Base-by-base conservation (phyloP, 2,888 invertebrate genomes). In the Teinopalpus imperialis region DNA sequence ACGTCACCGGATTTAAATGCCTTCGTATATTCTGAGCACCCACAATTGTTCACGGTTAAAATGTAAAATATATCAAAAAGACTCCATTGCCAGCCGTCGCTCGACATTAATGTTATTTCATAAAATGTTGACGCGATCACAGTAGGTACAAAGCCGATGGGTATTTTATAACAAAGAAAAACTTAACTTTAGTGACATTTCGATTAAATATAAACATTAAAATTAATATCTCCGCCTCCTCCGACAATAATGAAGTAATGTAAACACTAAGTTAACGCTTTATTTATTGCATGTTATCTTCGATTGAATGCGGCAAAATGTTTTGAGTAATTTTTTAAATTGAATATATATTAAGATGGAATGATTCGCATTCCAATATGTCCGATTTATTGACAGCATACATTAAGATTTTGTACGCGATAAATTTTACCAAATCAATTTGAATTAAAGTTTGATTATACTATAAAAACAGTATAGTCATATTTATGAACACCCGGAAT, bases 21-120 rank as follows among this genome's bases (percentile, higher is more conserved):
- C 36, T 24, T 23, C 20, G 21, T 39, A 20, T 16, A 31, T 32
- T 12, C 30, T 18, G 43, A 43, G 43, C 43, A 43, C 43, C 43
- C 21, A 41, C 31, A 41, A 41, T 31, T 16, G 31, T 41, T 13
- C 29, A 43, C 40, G 23, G 29, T 29, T 36, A 8, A 21, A 31
- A 2, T 41, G 16, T 14, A 23, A 36, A 16, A 36, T 7, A 21
- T 14, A 30, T 36, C 20, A 6, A 34, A 43, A 24, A 36, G 35
- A 30, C n/a, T 20, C 18, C 13, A 35, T 29, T 24, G 16, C 16
- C 16, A 16, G 2, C 3, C 7, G 6, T 23, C 13, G 8, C 13
- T 24, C 9, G 21, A 31, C 20, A 24, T 30, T 14, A 14, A 41
- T 18, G 10, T 35, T 12, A 34, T 24, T 42, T 18, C 26, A 32